Evolutionary conservation across 2,888 invertebrate genomes (phyloP), one percentile per base, ranked within the genome.

Genomic region (Drosophila mayaguana): DNA sequence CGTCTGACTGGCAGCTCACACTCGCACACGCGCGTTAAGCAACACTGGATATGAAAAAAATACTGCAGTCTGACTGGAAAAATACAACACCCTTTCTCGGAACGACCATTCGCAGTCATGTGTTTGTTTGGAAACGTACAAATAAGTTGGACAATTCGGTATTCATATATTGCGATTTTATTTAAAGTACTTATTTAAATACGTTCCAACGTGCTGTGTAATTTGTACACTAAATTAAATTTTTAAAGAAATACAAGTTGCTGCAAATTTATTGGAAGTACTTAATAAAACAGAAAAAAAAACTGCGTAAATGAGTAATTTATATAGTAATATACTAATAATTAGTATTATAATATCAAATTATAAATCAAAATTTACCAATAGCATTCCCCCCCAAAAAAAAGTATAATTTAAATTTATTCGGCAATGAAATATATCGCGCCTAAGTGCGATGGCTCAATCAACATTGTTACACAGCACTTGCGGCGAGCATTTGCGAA

Each of bases 11-110:
- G 40, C 14, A 16, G 34, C 20, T 9, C 36, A 2, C 11, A 18
- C 32, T 18, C 12, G 50, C 9, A 2, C 5, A 28, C 32, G 14
- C 32, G 32, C 16, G 40, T 36, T 70, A 53, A 0, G 11, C 73
- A 82, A 18, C 70, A 82, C 87, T 81, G 20, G 12, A 16, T 16
- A 11, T 16, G 28, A 9, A 36, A 53, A 62, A 42, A 63, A 28
- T 28, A 18, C 7, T 11, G 8, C 9, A 60, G 43, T 68, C 62
- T 63, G 42, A 25, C 43, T 12, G 60, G 63, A 63, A 67, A 34
- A 43, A 14, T 42, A 59, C 12, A 14, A 28, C 14, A 18, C 32
- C 32, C 32, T 20, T 18, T 25, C 43, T 16, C 2, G 4, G 3
- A 16, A 2, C 28, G 11, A 1, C 25, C 25, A 40, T 48, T 2